Percentiles rank a stretch among this genome's conserved stretches.
Evolutionary conservation across 2,888 invertebrate species (phyloP).

Genomic region (Psylliodes chrysocephalus): DNA sequence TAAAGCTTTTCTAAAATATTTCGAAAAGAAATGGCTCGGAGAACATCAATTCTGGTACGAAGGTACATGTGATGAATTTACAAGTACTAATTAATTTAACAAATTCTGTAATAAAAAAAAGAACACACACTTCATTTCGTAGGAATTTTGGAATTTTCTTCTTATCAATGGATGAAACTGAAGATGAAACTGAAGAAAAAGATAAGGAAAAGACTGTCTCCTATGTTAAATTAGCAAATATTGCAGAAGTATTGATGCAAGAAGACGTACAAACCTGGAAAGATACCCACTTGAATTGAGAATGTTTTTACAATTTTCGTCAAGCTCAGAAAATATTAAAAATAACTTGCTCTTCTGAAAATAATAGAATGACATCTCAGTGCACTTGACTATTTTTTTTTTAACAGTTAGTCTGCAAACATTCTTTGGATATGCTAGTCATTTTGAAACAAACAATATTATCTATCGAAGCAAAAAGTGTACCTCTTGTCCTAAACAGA

Average conservation of each 20-base stretch:
- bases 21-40: conserved; percentile 5
- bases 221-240: neutral
- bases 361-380: too few relatives aligned
- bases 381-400: too few relatives aligned
- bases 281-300: neutral
- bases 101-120: neutral
- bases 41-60: conserved; percentile 4
- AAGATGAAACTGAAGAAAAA: conserved; percentile 1
- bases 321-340: too few relatives aligned
- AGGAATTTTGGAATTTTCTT: neutral
- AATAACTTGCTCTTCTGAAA: too few relatives aligned
- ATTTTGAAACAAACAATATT: too few relatives aligned
- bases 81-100: conserved; percentile 1
- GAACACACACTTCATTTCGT: neutral
- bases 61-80: neutral
- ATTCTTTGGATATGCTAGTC: too few relatives aligned
- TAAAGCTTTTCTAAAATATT: conserved; percentile 1
- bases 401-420: too few relatives aligned
- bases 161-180: neutral
- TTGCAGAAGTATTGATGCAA: neutral
- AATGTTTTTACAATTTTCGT: neutral
- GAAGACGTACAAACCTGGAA: neutral
- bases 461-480: too few relatives aligned
- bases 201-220: neutral
- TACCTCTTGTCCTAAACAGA: too few relatives aligned